Evolutionary conservation across 2,113 vertebrate species (phyloP), one percentile per base, ranked within the genome.

Genomic region (Chrysemys picta): DNA sequence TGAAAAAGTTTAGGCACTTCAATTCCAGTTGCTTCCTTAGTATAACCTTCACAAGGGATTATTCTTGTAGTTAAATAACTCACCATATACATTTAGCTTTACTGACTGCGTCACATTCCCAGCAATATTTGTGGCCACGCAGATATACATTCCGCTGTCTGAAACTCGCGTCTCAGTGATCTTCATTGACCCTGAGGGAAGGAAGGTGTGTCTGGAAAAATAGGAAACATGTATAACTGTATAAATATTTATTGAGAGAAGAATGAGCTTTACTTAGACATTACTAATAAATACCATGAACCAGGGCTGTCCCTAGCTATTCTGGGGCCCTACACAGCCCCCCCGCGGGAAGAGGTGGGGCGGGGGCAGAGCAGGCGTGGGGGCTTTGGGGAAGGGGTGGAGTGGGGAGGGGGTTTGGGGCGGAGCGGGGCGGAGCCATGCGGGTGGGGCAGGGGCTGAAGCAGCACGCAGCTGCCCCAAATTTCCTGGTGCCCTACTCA

Each of bases 61-160:
- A 81, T 75, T 21, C 38, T 76, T 87, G 42, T 38, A 84, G 31
- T 25, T 85, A 80, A 88, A 27, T n/a, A 90, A 90, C 98, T 98
- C 98, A 99, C 99, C 99, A 29, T 99, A 95, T 85, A 99, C 98
- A 87, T 95, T 99, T 85, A 99, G 98, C 62, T 98, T 98, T 87
- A 99, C 95, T 8, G 97, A 96, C 82, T 99, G 98, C 93, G 99
- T 99, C 92, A 99, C 97, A 82, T 99, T 99, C 62, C 99, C 99
- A 75, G 99, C 99, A 95, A 99, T 99, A 97, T 99, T 99, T 91
- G 99, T 99, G 91, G 99, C 99, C 21, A 99, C 98, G 91, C 99
- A 99, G 87, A 99, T 94, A 93, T 99, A 99, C 88, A 98, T 98
- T 88, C 99, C 99, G 87, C 96, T 98, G 96, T 99, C 99, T 89